Evolutionary conservation across 2,888 invertebrate species (phyloP), one percentile per base, ranked within the genome.

Genomic region (Stenchaetothrips biformis): DNA sequence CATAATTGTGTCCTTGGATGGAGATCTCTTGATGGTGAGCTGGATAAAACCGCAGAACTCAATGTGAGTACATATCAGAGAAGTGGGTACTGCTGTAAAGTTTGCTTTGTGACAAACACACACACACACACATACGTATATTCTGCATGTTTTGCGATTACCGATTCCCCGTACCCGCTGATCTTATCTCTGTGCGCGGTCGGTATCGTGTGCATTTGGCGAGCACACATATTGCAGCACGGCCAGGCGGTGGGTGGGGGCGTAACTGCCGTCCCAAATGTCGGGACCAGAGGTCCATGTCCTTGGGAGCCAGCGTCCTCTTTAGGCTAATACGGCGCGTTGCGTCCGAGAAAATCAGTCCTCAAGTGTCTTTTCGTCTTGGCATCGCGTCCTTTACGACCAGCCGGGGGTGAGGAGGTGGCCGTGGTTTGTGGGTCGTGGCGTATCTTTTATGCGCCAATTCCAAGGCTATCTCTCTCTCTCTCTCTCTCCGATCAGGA

Each of bases 1-100:
- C 67, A 74, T 74, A 74, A 74, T 74, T 74, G 67, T 74, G 67
- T 74, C 67, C 67, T 74, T 74, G 67, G 67, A 74, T 74, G 67
- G n/a, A 25, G 25, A 74, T 74, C 67, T 74, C 67, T 74, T 74
- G 67, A 74, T 74, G 21, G n/a, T 25, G 11, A 7, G 21, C 25
- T 25, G 9, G 67, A 74, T 74, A 74, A 74, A 74, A 21, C 67
- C 67, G 25, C 67, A 74, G 21, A 74, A 18, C 6, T 59, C 18
- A 16, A 59, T 59, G 59, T 59, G 59, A 18, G 67, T 74, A 74
- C 25, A 25, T 74, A 74, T 74, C 67, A 74, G 25, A 74, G 67
- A 74, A 11, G 67, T 74, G 37, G 37, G 37, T 37, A 37, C 37
- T 37, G 37, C 37, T 37, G 37, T 18, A 53, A 74, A 11, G 21